Conservation (phyloP, 2,888 invertebrate species). For the Ichneumoninae sp. region DNA sequence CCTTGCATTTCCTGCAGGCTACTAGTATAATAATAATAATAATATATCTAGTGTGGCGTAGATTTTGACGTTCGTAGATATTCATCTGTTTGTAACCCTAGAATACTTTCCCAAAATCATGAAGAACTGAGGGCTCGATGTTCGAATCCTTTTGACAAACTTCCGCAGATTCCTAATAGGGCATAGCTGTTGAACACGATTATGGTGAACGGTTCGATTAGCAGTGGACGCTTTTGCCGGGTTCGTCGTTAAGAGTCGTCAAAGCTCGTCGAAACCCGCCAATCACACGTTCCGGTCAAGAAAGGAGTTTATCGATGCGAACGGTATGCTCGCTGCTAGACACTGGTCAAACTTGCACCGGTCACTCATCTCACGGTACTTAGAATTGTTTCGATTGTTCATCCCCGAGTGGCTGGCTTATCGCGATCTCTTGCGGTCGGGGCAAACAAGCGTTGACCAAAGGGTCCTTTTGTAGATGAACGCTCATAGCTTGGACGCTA, state of each 20-base stretch:
- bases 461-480: slow-evolving; percentile 60
- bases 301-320: slow-evolving; percentile 56
- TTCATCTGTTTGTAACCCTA: slow-evolving; percentile 24
- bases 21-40: slow-evolving; percentile 13
- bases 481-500: slow-evolving; percentile 58
- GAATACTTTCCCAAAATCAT: slow-evolving; percentile 39
- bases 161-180: slow-evolving; percentile 54
- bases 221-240: slow-evolving; percentile 36
- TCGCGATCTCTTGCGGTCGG: slow-evolving; percentile 70
- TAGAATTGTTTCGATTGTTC: slow-evolving; percentile 74
- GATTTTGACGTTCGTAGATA: not conserved
- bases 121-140: slow-evolving; percentile 24
- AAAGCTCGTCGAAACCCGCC: slow-evolving; percentile 55
- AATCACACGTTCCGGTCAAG: slow-evolving; percentile 49
- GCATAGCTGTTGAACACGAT: slow-evolving; percentile 44
- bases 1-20: slow-evolving; percentile 16
- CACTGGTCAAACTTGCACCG: slow-evolving; percentile 68
- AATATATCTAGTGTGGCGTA: not conserved
- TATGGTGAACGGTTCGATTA: slow-evolving; percentile 67
- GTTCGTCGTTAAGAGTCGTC: slow-evolving; percentile 30
- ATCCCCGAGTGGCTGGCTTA: slow-evolving; percentile 77
- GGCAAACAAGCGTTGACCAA: slow-evolving; percentile 72
- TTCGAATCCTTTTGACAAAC: slow-evolving; percentile 51
- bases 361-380: slow-evolving; percentile 79
- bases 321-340: slow-evolving; percentile 57